phyloP scores from a whole-genome alignment of 2,797 vertebrate genomes.

The Enteromius paludinosus region DNA sequence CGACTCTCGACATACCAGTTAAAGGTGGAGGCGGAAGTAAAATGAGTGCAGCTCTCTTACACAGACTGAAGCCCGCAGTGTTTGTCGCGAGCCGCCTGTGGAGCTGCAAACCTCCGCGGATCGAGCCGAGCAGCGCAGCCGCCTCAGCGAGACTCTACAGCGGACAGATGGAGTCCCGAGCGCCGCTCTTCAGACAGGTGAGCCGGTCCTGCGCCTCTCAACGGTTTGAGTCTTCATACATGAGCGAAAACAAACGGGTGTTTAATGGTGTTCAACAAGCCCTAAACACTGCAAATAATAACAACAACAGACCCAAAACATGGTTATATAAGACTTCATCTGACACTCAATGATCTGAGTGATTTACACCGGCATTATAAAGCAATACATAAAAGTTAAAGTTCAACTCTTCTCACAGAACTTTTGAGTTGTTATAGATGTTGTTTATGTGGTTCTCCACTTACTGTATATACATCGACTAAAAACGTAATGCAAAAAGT shows the following conservation, averaged over 20 bases:
- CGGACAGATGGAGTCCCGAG: slow-evolving; percentile 59
- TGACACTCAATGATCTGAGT: background rate
- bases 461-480: background rate
- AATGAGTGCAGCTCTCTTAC: slow-evolving; percentile 17
- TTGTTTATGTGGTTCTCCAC: background rate
- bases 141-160: slow-evolving; percentile 56
- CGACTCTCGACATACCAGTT: background rate
- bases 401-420: background rate
- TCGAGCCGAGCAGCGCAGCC: background rate
- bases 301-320: background rate
- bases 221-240: no score
- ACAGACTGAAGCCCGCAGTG: slow-evolving; percentile 51
- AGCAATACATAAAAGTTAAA: background rate
- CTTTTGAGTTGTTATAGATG: background rate
- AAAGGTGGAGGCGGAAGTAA: background rate
- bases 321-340: background rate
- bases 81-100: background rate
- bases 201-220: background rate
- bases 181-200: slow-evolving; percentile 74
- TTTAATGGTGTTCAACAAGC: background rate
- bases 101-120: slow-evolving; percentile 20
- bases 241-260: background rate
- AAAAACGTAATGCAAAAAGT: no score
- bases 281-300: background rate
- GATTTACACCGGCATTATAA: background rate